These are phyloP conservation scores for Epinotia demarniana DNA, from an alignment of 2,888 invertebrate genomes.

Conservation along the genomic window DNA sequence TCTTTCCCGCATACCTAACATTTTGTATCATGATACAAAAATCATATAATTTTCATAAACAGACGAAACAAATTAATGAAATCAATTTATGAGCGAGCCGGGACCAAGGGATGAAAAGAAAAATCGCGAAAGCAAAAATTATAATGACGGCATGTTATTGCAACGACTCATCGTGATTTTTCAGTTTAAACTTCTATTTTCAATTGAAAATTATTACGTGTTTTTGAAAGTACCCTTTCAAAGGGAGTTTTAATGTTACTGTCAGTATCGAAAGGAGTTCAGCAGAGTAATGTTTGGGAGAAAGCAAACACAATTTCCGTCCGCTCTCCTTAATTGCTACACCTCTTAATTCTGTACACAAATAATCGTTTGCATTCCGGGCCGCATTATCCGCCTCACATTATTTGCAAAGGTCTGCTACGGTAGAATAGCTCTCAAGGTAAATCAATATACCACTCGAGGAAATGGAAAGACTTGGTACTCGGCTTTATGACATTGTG, in stretches of 20 bases:
- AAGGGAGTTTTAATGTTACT: background rate
- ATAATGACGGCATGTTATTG: slow-evolving; percentile 55
- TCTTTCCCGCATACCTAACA: background rate
- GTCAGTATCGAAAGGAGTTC: slow-evolving; percentile 7
- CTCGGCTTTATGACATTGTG: slow-evolving; percentile 25
- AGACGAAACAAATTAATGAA: slow-evolving; percentile 64
- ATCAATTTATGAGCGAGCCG: slow-evolving; percentile 62
- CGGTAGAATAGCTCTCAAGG: slow-evolving; percentile 63
- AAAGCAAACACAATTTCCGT: slow-evolving; percentile 27
- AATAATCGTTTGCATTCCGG: slow-evolving; percentile 51
- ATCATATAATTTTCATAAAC: slow-evolving; percentile 44
- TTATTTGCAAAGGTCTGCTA: slow-evolving; percentile 52
- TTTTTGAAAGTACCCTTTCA: slow-evolving; percentile 35
- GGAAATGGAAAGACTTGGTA: slow-evolving; percentile 42
- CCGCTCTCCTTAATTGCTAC: slow-evolving; percentile 50
- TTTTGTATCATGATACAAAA: slow-evolving; percentile 6
- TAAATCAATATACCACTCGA: slow-evolving; percentile 61
- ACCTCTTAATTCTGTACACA: slow-evolving; percentile 50
- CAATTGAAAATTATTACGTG: slow-evolving; percentile 58
- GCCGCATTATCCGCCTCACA: slow-evolving; percentile 44
- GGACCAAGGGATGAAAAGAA: slow-evolving; percentile 58
- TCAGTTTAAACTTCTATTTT: slow-evolving; percentile 54
- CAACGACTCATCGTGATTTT: slow-evolving; percentile 62
- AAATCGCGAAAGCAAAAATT: slow-evolving; percentile 60
- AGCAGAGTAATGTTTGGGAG: slow-evolving; percentile 12